Conservation (phyloP, 2,797 vertebrate species). For the Odontamblyopus lacepedii region DNA sequence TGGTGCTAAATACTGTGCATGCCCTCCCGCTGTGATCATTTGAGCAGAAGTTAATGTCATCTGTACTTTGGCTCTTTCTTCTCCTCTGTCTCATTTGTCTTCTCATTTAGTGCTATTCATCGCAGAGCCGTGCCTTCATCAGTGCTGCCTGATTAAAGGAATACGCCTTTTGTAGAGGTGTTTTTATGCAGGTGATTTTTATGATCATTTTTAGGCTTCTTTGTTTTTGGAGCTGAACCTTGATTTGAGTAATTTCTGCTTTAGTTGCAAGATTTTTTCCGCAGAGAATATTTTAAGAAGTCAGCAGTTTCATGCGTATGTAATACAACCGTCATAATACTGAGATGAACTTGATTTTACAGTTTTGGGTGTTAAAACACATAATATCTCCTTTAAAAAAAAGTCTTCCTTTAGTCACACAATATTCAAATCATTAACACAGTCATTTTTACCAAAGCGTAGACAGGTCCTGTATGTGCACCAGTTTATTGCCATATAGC, state of each 20-base stretch:
- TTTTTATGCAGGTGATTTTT: conserved; percentile 32
- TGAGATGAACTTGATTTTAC: background rate
- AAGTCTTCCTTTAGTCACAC: no score
- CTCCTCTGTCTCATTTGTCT: conserved; percentile 56
- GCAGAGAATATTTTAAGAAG: background rate
- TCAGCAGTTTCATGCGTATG: background rate
- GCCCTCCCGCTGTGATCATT: conserved; percentile 63
- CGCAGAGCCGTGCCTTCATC: conserved; percentile 55
- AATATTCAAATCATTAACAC: no score
- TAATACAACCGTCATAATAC: background rate
- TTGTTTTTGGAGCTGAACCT: conserved; percentile 3
- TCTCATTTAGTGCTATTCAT: conserved; percentile 48
- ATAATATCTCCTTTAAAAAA: no score
- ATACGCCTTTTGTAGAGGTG: conserved; percentile 35
- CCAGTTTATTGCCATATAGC: no score
- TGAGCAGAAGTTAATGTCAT: conserved; percentile 69
- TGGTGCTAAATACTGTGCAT: conserved; percentile 67
- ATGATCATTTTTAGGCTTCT: conserved; percentile 10
- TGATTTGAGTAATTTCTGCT: conserved; percentile 4
- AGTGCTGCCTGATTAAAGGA: conserved; percentile 58
- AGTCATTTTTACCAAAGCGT: no score
- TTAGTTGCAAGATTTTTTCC: background rate
- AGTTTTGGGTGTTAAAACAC: background rate
- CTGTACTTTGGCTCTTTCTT: conserved; percentile 59
- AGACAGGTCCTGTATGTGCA: no score